These are phyloP conservation scores for Artemisiospiza belli DNA, from an alignment of 2,113 vertebrate species.

Conservation along the genomic window DNA sequence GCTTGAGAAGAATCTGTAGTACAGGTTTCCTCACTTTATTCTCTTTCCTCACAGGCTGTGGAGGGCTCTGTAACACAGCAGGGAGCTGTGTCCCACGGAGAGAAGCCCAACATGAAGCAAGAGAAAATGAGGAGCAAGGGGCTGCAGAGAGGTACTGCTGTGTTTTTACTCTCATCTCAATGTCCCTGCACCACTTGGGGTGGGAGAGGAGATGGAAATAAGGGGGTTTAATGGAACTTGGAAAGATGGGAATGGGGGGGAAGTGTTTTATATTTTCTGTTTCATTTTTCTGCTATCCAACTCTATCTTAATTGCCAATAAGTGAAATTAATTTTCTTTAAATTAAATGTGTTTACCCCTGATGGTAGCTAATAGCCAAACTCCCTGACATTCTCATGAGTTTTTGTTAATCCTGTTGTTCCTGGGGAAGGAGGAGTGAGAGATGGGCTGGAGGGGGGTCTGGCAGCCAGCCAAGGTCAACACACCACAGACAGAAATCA, in stretches of 20 bases:
- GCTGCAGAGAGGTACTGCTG: not conserved
- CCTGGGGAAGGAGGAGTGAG: not conserved
- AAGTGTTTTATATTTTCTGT: not conserved
- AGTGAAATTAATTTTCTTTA: not conserved
- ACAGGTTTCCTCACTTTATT: not conserved
- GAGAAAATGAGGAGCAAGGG: not conserved
- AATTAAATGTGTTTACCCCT: not conserved
- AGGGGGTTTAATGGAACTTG: not conserved
- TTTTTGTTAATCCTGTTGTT: rapidly evolving
- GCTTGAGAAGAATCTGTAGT: too few species aligned
- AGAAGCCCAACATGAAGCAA: rapidly evolving
- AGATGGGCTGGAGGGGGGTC: rapidly evolving
- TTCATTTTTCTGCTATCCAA: not conserved
- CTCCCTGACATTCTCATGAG: not conserved
- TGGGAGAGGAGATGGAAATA: rapidly evolving
- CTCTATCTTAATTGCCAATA: not conserved
- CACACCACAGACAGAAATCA: not conserved
- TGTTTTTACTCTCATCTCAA: rapidly evolving
- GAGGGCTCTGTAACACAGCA: rapidly evolving
- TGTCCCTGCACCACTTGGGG: rapidly evolving
- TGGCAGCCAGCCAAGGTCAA: not conserved
- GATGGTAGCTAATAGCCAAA: not conserved
- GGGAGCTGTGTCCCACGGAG: rapidly evolving
- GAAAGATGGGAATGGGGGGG: rapidly evolving
- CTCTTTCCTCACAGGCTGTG: too few species aligned